Percentiles rank a stretch among this genome's conserved stretches.
Evolutionary conservation across 2,797 vertebrate genomes (phyloP).

Genomic region (Epinephelus awoara): DNA sequence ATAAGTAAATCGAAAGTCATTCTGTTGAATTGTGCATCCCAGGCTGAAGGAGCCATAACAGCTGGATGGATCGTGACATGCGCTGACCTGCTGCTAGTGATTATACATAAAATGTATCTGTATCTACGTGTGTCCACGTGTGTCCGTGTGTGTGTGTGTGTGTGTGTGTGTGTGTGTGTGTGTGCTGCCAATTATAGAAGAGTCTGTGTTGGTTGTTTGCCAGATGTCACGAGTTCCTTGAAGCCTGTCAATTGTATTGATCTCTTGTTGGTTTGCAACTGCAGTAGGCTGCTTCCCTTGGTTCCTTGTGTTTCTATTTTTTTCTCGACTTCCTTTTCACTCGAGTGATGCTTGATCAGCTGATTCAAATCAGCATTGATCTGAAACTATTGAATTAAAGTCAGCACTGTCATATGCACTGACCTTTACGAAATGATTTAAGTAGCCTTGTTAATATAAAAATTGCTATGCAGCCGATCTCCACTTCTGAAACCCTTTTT

Average conservation of each 20-base stretch:
- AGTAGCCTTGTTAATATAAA: constrained; percentile 1
- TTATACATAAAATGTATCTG: neutral
- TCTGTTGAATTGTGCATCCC: constrained; percentile 12
- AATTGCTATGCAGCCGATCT: constrained; percentile 10
- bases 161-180: constrained; percentile 1
- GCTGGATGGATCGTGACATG: constrained; percentile 22
- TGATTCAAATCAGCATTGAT: constrained; percentile 65
- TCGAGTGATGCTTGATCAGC: constrained; percentile 39
- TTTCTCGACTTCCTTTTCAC: neutral
- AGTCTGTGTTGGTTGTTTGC: constrained; percentile 25
- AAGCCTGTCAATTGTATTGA: constrained; percentile 54
- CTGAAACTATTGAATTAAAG: constrained; percentile 40
- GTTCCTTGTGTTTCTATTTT: neutral
- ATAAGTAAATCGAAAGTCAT: constrained; percentile 38
- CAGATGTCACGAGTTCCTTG: constrained; percentile 34
- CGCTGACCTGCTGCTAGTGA: constrained; percentile 5
- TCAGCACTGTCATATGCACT: constrained; percentile 39
- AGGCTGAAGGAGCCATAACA: constrained; percentile 27
- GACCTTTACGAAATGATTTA: constrained; percentile 48
- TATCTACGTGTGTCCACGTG: neutral
- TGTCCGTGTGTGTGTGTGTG: neutral
- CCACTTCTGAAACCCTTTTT: neutral
- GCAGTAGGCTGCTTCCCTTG: constrained; percentile 9
- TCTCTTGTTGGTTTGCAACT: constrained; percentile 23
- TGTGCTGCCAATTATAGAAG: constrained; percentile 15